Evolutionary conservation across 2,888 invertebrate genomes (phyloP).

Genomic region (Drosophila nr. perissopoda): DNA sequence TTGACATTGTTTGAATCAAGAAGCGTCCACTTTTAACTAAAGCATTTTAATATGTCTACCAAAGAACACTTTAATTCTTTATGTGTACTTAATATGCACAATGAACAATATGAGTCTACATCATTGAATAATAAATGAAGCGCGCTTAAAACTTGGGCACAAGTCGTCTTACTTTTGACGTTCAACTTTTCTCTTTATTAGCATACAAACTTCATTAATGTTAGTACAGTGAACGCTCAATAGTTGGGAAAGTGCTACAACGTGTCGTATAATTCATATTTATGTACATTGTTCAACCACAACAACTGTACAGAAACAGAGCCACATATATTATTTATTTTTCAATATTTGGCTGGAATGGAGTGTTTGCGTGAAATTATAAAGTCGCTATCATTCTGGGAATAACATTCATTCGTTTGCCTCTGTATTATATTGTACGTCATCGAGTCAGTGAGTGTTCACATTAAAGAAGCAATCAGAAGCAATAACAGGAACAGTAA

Average conservation of each 20-base stretch:
- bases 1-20: not conserved
- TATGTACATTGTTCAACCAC: not conserved
- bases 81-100: not conserved
- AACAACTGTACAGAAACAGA: not conserved
- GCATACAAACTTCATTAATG: not conserved
- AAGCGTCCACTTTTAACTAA: not conserved
- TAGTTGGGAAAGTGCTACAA: not conserved
- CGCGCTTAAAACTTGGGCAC: not conserved
- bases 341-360: not conserved
- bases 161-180: not conserved
- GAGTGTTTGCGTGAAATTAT: not conserved
- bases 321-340: not conserved
- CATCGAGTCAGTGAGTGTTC: not conserved
- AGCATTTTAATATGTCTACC: not conserved
- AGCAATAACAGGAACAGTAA: slow-evolving; percentile 1
- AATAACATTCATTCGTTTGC: not conserved
- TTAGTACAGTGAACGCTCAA: not conserved
- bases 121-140: slow-evolving; percentile 2
- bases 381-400: not conserved
- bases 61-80: not conserved
- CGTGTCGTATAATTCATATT: slow-evolving; percentile 20
- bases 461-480: slow-evolving; percentile 1
- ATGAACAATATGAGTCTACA: not conserved
- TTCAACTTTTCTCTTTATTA: not conserved
- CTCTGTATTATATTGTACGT: not conserved